phyloP scores from a whole-genome alignment of 2,797 vertebrate genomes.

The Neolamprologus multifasciatus region DNA sequence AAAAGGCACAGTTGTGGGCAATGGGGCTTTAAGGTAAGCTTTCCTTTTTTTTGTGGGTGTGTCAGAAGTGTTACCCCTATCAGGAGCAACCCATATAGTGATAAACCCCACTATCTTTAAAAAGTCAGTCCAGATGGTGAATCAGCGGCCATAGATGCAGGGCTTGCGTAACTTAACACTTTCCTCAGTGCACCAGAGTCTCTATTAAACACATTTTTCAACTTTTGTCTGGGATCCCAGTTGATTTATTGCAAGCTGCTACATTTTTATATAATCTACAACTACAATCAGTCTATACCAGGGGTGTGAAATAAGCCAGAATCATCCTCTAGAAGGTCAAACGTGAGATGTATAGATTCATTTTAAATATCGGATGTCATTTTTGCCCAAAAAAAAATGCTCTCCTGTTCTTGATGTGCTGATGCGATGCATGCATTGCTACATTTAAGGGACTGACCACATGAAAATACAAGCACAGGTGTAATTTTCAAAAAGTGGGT shows the following conservation, averaged over 20 bases:
- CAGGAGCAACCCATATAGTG: background rate
- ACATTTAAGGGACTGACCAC: background rate
- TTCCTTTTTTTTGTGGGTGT: background rate
- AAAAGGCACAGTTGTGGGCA: background rate
- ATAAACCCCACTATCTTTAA: background rate
- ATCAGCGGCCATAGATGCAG: background rate
- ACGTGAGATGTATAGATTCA: accelerated
- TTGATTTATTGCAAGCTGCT: background rate
- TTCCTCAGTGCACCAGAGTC: background rate
- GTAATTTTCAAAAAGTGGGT: background rate
- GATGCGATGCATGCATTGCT: background rate
- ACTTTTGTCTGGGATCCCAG: background rate
- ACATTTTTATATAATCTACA: background rate
- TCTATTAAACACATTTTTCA: background rate
- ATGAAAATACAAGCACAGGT: background rate
- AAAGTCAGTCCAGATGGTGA: background rate
- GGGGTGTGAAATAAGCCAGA: background rate
- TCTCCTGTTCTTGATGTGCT: background rate
- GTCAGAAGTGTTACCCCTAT: background rate
- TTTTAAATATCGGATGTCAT: background rate
- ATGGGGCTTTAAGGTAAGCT: background rate
- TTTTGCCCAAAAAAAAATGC: accelerated
- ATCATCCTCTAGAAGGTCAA: background rate
- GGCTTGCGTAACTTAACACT: background rate
- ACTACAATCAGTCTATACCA: background rate